A percentile compares a stretch with the other conserved stretches of the same genome.
Evolutionary conservation across 2,113 vertebrate species (phyloP).

Genomic region (Tetrax tetrax): DNA sequence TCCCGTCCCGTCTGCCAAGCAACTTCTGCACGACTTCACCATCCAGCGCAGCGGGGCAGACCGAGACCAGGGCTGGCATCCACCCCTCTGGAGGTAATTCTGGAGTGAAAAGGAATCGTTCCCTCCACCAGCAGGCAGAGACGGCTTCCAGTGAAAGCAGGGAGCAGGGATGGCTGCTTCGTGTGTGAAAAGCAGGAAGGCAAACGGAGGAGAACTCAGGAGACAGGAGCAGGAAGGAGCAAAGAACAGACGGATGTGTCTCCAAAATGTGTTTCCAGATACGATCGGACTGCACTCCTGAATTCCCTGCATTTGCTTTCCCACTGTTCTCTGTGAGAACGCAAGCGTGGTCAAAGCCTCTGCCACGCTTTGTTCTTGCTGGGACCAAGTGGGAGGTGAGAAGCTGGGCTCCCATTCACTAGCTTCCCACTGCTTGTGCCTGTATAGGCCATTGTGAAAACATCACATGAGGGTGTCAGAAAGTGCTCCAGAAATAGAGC

Average conservation of each 20-base stretch:
- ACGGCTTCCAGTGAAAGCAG: not conserved
- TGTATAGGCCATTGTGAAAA: not conserved
- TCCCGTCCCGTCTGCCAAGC: not conserved
- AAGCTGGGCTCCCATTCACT: not conserved
- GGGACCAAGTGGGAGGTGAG: not conserved
- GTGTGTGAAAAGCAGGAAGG: fast-evolving
- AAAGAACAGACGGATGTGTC: not conserved
- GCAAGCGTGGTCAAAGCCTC: not conserved
- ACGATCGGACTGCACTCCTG: not conserved
- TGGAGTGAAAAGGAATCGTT: not conserved
- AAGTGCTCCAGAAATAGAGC: constrained; percentile 13
- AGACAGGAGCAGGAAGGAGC: not conserved
- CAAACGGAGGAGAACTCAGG: not conserved
- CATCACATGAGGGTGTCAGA: not conserved
- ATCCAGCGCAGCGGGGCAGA: fast-evolving
- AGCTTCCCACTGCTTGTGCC: not conserved
- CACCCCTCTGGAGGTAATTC: not conserved
- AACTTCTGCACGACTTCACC: not conserved
- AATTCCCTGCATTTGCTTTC: not conserved
- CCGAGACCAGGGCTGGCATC: not conserved
- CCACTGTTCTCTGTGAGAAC: not conserved
- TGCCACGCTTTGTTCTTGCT: not conserved
- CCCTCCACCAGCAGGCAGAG: not conserved
- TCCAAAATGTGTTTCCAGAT: not conserved
- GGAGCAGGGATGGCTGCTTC: not conserved